A percentile compares a stretch with the other conserved stretches of the same genome.
phyloP scores from a whole-genome alignment of 2,113 vertebrate species.

The Pandion haliaetus region DNA sequence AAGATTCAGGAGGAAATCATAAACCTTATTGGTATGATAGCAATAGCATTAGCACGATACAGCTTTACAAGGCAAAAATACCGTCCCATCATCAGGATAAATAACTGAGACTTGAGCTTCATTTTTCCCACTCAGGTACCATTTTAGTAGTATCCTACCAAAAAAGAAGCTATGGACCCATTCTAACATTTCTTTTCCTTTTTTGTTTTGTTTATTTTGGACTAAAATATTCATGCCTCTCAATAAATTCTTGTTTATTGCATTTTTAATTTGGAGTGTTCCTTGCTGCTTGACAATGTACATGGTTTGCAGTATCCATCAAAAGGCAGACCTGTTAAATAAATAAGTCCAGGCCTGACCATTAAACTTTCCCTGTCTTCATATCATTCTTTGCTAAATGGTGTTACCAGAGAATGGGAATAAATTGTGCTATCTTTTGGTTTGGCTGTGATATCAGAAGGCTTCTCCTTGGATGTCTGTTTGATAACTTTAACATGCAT shows the following conservation, averaged over 20 bases:
- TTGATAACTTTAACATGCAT: neutral
- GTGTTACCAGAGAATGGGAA: neutral
- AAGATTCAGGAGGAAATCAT: neutral
- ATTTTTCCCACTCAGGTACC: neutral
- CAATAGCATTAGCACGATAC: neutral
- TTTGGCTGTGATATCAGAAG: neutral
- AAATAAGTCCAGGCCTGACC: neutral
- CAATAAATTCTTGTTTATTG: neutral
- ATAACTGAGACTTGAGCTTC: neutral
- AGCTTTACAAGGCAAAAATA: neutral
- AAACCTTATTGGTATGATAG: neutral
- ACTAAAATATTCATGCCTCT: neutral
- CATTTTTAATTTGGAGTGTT: neutral
- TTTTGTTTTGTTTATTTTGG: neutral
- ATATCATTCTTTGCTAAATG: neutral
- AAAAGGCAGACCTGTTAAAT: neutral
- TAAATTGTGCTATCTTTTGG: neutral
- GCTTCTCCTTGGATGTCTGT: neutral
- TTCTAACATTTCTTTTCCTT: neutral
- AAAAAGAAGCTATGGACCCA: neutral
- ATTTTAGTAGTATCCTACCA: neutral
- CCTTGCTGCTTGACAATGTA: neutral
- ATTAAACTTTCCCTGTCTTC: neutral
- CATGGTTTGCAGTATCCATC: neutral
- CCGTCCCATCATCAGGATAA: neutral